Conservation (phyloP, 2,888 invertebrate genomes). For the Icerya purchasi region DNA sequence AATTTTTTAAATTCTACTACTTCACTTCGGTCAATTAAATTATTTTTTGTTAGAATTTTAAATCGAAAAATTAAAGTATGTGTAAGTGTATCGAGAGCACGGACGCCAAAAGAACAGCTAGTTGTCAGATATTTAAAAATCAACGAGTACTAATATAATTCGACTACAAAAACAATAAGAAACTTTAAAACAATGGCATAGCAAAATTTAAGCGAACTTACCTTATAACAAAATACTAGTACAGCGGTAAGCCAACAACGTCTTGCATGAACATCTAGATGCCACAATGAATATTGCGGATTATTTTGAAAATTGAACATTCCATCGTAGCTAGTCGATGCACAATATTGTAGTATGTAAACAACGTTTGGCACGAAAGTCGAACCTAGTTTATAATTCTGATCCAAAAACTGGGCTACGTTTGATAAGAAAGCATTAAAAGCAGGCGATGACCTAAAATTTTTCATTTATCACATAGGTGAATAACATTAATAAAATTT, state of each 20-base stretch:
- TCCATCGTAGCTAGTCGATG: conserved; percentile 44
- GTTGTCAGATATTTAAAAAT: too few species aligned
- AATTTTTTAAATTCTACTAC: too few species aligned
- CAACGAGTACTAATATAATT: too few species aligned
- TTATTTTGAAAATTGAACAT: conserved; percentile 37
- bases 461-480: not conserved
- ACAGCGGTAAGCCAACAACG: conserved; percentile 84
- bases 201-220: too few species aligned
- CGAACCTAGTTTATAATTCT: conserved; percentile 85
- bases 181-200: too few species aligned
- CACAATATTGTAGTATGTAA: conserved; percentile 54
- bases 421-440: conserved; percentile 91
- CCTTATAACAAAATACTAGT: conserved; percentile 87
- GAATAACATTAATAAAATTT: conserved; percentile 1
- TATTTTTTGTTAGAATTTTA: too few species aligned
- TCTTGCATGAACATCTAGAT: conserved; percentile 64
- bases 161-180: too few species aligned
- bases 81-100: too few species aligned
- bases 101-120: too few species aligned
- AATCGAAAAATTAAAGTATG: too few species aligned
- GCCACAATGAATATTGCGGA: conserved; percentile 64
- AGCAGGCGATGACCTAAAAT: conserved; percentile 60
- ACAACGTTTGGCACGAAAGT: conserved; percentile 67
- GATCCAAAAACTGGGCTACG: conserved; percentile 80
- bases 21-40: too few species aligned